Conservation (phyloP, 2,113 vertebrate species). For the Zapornia atra region DNA sequence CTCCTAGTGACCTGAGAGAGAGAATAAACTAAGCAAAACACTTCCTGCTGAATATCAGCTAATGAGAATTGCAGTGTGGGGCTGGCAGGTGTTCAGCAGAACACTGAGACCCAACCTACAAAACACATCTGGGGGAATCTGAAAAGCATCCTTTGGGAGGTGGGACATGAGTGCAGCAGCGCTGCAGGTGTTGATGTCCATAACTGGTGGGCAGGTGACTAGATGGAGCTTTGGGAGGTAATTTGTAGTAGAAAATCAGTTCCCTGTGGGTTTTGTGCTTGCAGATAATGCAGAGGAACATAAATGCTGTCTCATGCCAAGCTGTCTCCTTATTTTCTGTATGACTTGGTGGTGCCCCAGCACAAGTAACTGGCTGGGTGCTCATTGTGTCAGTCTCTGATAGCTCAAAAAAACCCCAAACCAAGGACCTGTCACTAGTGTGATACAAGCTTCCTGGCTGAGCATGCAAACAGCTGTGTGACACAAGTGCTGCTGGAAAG, state of each 20-base stretch:
- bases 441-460: not conserved
- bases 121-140: not conserved
- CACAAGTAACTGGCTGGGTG: not conserved
- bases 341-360: not conserved
- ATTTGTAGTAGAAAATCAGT: not conserved
- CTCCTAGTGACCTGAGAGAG: not conserved
- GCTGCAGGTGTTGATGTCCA: not conserved
- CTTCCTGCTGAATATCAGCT: not conserved
- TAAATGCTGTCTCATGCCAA: not conserved
- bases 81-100: not conserved
- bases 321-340: not conserved
- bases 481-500: not conserved
- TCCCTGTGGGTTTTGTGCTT: not conserved
- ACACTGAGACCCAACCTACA: not conserved
- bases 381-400: not conserved
- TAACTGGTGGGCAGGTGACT: not conserved
- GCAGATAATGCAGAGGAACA: not conserved
- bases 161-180: not conserved
- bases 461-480: not conserved
- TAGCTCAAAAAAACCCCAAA: not conserved
- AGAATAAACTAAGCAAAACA: not conserved
- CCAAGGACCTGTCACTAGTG: not conserved
- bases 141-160: not conserved
- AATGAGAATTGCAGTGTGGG: not conserved
- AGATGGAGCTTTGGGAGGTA: not conserved